These are phyloP conservation scores for Sinodicranocentrus sp. DNA, from an alignment of 2,888 invertebrate species.

Conservation along the genomic window DNA sequence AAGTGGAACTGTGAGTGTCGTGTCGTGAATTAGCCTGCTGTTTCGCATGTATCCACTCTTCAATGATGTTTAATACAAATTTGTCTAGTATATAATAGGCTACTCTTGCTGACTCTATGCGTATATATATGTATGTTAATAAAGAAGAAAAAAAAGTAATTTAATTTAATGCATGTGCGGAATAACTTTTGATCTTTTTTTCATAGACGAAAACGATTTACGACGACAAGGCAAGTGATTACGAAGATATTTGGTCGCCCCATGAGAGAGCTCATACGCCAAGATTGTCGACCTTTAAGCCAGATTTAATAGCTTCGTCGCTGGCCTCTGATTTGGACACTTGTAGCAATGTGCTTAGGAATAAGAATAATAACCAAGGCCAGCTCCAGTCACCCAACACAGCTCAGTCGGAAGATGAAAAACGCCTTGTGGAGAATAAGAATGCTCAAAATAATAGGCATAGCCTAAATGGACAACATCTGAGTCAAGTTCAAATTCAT, in stretches of 20 bases:
- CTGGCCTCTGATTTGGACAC: slow-evolving; percentile 72
- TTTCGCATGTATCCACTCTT: too few species aligned
- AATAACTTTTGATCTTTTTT: slow-evolving; percentile 36
- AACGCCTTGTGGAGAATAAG: slow-evolving; percentile 68
- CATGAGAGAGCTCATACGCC: slow-evolving; percentile 74
- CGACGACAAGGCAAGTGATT: slow-evolving; percentile 95
- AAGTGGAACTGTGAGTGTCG: too few species aligned
- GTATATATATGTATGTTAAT: too few species aligned
- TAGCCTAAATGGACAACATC: slow-evolving; percentile 74
- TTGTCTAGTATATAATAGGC: too few species aligned
- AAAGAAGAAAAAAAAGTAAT: too few species aligned
- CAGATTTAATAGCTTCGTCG: slow-evolving; percentile 75
- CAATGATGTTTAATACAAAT: too few species aligned
- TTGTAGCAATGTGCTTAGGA: slow-evolving; percentile 64
- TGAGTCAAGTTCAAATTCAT: slow-evolving; percentile 68
- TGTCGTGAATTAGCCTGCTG: too few species aligned
- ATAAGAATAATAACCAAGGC: slow-evolving; percentile 67
- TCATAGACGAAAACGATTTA: slow-evolving; percentile 74
- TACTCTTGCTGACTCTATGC: too few species aligned
- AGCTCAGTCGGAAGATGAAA: slow-evolving; percentile 60
- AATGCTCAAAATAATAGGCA: slow-evolving; percentile 75
- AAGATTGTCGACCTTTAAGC: slow-evolving; percentile 76
- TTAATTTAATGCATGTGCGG: not conserved
- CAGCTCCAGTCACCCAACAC: slow-evolving; percentile 58
- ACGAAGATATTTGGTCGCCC: slow-evolving; percentile 90